These are phyloP conservation scores for Phortica magna DNA, from an alignment of 2,888 invertebrate genomes.

Conservation along the genomic window DNA sequence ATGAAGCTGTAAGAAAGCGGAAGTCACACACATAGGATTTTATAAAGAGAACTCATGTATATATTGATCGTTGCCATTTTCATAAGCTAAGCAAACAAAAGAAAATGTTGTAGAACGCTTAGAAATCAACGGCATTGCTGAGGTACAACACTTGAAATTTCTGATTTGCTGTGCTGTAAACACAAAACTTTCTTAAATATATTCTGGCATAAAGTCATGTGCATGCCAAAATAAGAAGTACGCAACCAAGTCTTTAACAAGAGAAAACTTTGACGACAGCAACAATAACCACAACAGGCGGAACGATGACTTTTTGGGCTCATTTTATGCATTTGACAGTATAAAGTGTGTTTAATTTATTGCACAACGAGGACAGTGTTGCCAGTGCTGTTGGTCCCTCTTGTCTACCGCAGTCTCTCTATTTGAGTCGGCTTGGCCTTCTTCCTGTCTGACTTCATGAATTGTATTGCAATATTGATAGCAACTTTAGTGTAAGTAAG, in stretches of 20 bases:
- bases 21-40: slow-evolving; percentile 16
- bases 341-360: slow-evolving; percentile 16
- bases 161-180: background rate
- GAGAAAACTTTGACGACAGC: background rate
- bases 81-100: slow-evolving; percentile 61
- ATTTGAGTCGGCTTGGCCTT: background rate
- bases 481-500: slow-evolving; percentile 16
- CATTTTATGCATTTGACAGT: slow-evolving; percentile 18
- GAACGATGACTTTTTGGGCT: background rate
- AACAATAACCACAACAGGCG: background rate
- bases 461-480: background rate
- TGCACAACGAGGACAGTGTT: background rate
- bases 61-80: slow-evolving; percentile 58
- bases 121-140: slow-evolving; percentile 68
- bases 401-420: background rate
- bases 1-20: background rate
- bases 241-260: background rate
- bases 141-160: background rate
- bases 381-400: background rate
- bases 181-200: background rate
- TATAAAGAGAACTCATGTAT: slow-evolving; percentile 8
- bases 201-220: too few species aligned
- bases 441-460: background rate
- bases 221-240: background rate
- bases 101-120: slow-evolving; percentile 63